These are phyloP conservation scores for Sparidentex hasta DNA, from an alignment of 2,797 vertebrate species.

Conservation along the genomic window DNA sequence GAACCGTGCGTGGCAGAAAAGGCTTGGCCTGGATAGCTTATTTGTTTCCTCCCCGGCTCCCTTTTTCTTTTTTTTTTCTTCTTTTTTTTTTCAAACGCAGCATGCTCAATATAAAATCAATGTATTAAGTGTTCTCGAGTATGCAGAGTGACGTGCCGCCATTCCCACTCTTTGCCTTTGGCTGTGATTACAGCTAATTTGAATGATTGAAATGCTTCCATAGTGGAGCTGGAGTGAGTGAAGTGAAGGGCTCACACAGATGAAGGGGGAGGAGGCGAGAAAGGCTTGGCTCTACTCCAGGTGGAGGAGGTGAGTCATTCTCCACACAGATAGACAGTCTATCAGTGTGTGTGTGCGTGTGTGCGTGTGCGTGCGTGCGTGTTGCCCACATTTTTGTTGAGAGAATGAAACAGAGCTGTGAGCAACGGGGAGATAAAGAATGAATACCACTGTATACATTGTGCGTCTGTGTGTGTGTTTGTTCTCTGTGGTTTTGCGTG, in stretches of 20 bases:
- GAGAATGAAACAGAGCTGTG: slow-evolving; percentile 56
- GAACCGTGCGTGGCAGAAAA: slow-evolving; percentile 59
- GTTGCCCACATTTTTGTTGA: slow-evolving; percentile 54
- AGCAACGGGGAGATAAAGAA: slow-evolving; percentile 47
- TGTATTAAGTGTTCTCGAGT: slow-evolving; percentile 81
- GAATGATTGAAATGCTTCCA: slow-evolving; percentile 84
- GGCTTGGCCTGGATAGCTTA: slow-evolving; percentile 62
- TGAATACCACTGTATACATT: slow-evolving; percentile 44
- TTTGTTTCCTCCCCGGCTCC: slow-evolving; percentile 66
- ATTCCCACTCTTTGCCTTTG: slow-evolving; percentile 76
- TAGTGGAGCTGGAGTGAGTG: slow-evolving; percentile 78
- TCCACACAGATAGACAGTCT: slow-evolving; percentile 70
- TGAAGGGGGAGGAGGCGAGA: slow-evolving; percentile 80
- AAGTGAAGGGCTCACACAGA: slow-evolving; percentile 82
- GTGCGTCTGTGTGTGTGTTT: slow-evolving; percentile 33
- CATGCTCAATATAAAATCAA: slow-evolving; percentile 79
- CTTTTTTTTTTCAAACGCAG: slow-evolving; percentile 56
- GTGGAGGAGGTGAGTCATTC: slow-evolving; percentile 83
- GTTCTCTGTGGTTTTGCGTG: slow-evolving; percentile 32
- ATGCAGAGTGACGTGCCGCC: slow-evolving; percentile 78
- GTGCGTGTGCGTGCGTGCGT: slow-evolving; percentile 26
- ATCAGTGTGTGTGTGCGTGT: slow-evolving; percentile 40
- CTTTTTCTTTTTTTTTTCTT: background rate
- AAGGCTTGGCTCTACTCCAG: slow-evolving; percentile 81
- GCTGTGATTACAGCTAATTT: slow-evolving; percentile 85